Percentiles rank a stretch among this genome's conserved stretches.
These are phyloP conservation scores for Hylomyscus alleni DNA, from an alignment of 2,797 vertebrate genomes.

Conservation along the genomic window DNA sequence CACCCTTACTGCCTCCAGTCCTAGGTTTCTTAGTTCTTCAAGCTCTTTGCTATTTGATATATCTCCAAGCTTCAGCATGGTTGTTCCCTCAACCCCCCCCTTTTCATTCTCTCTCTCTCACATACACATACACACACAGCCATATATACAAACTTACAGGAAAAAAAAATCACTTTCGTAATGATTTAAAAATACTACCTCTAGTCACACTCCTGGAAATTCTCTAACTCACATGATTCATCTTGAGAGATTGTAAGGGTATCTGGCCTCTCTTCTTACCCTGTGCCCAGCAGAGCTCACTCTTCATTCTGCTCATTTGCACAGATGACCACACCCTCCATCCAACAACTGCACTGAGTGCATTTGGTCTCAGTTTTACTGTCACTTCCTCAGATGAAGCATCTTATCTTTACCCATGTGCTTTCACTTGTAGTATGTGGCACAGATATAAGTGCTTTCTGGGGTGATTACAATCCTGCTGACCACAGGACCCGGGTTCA, in stretches of 20 bases:
- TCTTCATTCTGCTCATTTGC: background rate
- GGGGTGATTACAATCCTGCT: background rate
- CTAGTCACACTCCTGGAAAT: background rate
- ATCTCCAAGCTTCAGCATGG: background rate
- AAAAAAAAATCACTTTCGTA: background rate
- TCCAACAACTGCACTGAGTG: too few relatives aligned
- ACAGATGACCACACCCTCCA: rapidly evolving
- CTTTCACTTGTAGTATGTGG: background rate
- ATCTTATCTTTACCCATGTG: rapidly evolving
- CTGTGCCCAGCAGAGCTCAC: rapidly evolving
- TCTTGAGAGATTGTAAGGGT: background rate
- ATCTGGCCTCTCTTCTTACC: background rate
- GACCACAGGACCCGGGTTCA: background rate
- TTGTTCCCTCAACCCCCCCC: background rate
- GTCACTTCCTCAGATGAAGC: background rate
- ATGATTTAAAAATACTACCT: background rate
- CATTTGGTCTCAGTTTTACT: background rate
- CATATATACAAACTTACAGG: rapidly evolving
- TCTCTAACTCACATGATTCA: too few relatives aligned
- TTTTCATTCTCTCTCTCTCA: background rate
- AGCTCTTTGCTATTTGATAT: background rate
- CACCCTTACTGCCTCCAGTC: background rate
- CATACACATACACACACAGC: background rate
- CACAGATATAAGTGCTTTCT: background rate
- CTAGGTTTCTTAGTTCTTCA: background rate